Evolutionary conservation across 2,888 invertebrate species (phyloP), one percentile per base, ranked within the genome.

Genomic region (Callyntrura guangdongensis): DNA sequence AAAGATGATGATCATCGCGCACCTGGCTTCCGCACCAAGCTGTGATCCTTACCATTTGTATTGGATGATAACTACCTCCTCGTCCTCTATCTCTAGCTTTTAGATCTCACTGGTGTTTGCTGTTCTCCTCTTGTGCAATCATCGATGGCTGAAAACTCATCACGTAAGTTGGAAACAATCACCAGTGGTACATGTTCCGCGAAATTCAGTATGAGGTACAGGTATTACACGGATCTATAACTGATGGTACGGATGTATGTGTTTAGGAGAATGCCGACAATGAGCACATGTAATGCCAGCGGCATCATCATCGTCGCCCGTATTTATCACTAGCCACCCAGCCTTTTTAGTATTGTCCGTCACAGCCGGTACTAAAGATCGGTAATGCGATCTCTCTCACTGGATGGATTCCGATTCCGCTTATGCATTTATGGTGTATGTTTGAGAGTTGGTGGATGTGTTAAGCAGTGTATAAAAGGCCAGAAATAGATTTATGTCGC

Each of bases 151-250:
- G 79, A 86, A 77, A 90, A 85, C 90, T 86, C 86, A 90, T 86
- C 90, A 90, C 90, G 90, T 86, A 90, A 86, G 86, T 81, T 85
- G 86, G 84, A 72, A 90, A 90, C 86, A 79, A 90, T 90, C 90
- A 81, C 81, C 79, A 90, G 77, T 67, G 79, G 56, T 25, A 25
- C 90, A 89, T 85, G 89, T 85, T 85, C 53, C 64, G 25, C 72
- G 59, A 82, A 72, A 77, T 6, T 36, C 36, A 6, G 36, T 36
- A 36, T 2, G 36, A 36, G 36, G 2, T 36, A n/a, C 36, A 36
- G 36, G 36, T 36, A 36, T 36, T 69, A 12, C n/a, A 36, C 36
- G 14, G 27, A 69, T n/a, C 27, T 14, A 53, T 53, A 25, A 25
- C 17, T 64, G 12, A 12, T 22, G 36, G 82, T 72, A 56, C n/a